Evolutionary conservation across 2,113 vertebrate species (phyloP).

Genomic region (Anguilla rostrata): DNA sequence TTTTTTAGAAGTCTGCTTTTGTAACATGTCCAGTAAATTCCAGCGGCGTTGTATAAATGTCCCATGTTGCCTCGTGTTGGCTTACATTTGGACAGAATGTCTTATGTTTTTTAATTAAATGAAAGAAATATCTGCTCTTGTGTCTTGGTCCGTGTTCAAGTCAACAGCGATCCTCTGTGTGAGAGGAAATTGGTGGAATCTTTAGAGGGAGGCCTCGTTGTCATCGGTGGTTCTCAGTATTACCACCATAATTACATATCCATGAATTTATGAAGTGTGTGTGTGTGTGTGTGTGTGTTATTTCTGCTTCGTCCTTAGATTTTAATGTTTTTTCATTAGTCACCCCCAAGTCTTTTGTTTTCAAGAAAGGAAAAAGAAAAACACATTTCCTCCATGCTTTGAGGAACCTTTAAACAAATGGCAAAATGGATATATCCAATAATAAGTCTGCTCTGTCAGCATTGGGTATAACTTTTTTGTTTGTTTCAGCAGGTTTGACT

Average conservation of each 20-base stretch:
- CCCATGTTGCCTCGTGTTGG: constrained; percentile 25
- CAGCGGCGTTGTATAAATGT: constrained; percentile 29
- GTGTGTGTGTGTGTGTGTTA: constrained; percentile 40
- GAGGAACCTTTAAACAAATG: neutral
- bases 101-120: constrained; percentile 63
- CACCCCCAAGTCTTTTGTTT: constrained; percentile 45
- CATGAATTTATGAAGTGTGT: constrained; percentile 64
- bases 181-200: constrained; percentile 49
- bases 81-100: constrained; percentile 21
- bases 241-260: constrained; percentile 59
- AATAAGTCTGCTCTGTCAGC: neutral
- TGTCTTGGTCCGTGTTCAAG: constrained; percentile 43
- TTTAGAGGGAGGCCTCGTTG: constrained; percentile 36
- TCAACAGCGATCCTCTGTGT: constrained; percentile 39
- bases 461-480: neutral
- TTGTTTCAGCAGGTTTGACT: neutral
- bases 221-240: constrained; percentile 41
- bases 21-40: constrained; percentile 17
- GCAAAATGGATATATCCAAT: neutral
- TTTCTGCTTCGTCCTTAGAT: constrained; percentile 52
- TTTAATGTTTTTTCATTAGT: constrained; percentile 51
- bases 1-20: constrained; percentile 20
- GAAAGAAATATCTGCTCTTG: constrained; percentile 48
- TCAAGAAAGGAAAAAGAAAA: constrained; percentile 41
- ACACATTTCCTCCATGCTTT: constrained; percentile 29